Percentiles rank a stretch among this genome's conserved stretches.
phyloP scores from a whole-genome alignment of 92 coral and sea anemone genomes.

The Phymanthus crucifer region DNA sequence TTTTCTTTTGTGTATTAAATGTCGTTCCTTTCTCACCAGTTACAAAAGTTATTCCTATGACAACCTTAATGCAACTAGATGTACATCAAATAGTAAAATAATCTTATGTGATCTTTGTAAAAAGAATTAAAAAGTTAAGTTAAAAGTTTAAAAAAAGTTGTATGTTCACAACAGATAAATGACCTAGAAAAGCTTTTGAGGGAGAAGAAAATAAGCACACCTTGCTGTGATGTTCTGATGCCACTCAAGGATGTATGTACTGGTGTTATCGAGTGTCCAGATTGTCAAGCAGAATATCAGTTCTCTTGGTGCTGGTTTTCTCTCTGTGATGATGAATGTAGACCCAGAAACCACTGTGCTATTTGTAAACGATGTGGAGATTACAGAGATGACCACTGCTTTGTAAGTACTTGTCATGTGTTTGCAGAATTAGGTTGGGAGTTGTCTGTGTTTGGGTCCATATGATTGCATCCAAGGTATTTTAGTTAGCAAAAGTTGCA shows the following conservation, averaged over 20 bases:
- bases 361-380: slow-evolving; percentile 70
- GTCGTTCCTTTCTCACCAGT: too few species aligned
- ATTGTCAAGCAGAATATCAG: slow-evolving; percentile 50
- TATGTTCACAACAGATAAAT: slow-evolving; percentile 21
- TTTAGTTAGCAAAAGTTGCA: too few species aligned
- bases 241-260: slow-evolving; percentile 42
- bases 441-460: too few species aligned
- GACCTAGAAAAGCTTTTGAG: slow-evolving; percentile 45
- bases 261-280: slow-evolving; percentile 56
- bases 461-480: too few species aligned
- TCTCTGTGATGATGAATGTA: slow-evolving; percentile 62
- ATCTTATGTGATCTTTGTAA: too few species aligned
- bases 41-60: too few species aligned
- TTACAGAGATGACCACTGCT: slow-evolving; percentile 71
- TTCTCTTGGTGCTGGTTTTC: slow-evolving; percentile 62
- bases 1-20: too few species aligned
- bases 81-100: too few species aligned
- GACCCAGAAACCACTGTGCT: slow-evolving; percentile 72
- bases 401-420: slow-evolving; percentile 48
- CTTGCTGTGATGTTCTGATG: slow-evolving; percentile 56
- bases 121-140: too few species aligned
- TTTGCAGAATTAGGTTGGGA: too few species aligned
- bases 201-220: slow-evolving; percentile 37
- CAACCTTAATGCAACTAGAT: too few species aligned
- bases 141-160: too few species aligned